These are phyloP conservation scores for Omphaloscelis lunosa DNA, from an alignment of 2,888 invertebrate species.

Conservation along the genomic window DNA sequence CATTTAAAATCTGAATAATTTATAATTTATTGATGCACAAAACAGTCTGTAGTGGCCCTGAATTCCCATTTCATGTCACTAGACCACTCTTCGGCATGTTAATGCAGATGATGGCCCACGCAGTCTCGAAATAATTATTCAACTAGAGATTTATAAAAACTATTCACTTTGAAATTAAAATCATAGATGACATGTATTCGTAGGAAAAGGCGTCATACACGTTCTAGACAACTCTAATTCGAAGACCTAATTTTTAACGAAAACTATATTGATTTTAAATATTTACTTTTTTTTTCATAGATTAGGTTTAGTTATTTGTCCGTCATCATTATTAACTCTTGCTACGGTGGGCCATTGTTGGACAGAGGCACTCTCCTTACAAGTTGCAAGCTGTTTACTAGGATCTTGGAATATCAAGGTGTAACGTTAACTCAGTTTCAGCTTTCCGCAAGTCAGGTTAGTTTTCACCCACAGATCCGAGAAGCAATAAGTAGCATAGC, in stretches of 20 bases:
- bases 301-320: not conserved
- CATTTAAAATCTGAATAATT: not conserved
- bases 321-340: not conserved
- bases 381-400: not conserved
- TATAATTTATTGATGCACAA: not conserved
- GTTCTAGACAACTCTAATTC: slow-evolving; percentile 8
- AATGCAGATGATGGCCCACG: slow-evolving; percentile 42
- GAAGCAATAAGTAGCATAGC: not conserved
- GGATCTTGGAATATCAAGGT: slow-evolving; percentile 5
- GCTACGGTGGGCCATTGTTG: not conserved
- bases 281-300: not conserved
- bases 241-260: not conserved
- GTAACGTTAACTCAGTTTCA: not conserved
- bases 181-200: not conserved
- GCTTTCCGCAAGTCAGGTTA: not conserved
- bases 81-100: slow-evolving; percentile 17
- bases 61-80: slow-evolving; percentile 5
- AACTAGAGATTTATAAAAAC: slow-evolving; percentile 23
- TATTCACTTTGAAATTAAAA: slow-evolving; percentile 15
- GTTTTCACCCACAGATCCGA: not conserved
- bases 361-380: not conserved
- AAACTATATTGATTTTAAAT: not conserved
- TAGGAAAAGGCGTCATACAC: slow-evolving; percentile 11
- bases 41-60: slow-evolving; percentile 5
- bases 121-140: slow-evolving; percentile 34